Percentiles rank a stretch among this genome's conserved stretches.
Evolutionary conservation across 1,140 invertebrate genomes (phyloP).

Genomic region (Philotrypesis tridentata): DNA sequence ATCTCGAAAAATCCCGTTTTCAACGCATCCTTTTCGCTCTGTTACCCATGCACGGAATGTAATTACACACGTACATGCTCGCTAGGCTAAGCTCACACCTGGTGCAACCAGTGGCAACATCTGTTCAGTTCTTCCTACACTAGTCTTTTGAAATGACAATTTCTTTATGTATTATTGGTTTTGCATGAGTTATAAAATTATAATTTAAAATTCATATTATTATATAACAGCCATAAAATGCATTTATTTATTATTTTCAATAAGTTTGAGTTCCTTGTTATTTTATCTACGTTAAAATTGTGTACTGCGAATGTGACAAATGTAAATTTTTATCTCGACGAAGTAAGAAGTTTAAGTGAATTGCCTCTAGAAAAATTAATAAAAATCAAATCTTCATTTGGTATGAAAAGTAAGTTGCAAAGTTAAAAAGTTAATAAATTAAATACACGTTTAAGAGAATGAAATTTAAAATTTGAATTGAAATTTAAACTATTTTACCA

Average conservation of each 20-base stretch:
- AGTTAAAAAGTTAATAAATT: not conserved
- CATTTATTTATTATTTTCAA: not conserved
- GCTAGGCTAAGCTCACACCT: not conserved
- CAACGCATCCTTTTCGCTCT: conserved; percentile 57
- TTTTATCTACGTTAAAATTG: not conserved
- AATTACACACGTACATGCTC: conserved; percentile 1
- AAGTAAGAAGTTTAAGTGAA: conserved; percentile 74
- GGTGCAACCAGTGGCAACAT: not conserved
- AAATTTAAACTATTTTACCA: too few relatives aligned
- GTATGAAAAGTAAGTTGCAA: conserved; percentile 36
- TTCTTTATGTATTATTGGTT: not conserved
- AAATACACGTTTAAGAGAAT: not conserved
- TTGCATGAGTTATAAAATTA: not conserved
- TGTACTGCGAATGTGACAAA: not conserved
- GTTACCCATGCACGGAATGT: conserved; percentile 60
- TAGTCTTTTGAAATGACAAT: not conserved
- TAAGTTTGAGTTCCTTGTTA: not conserved
- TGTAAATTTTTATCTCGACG: conserved; percentile 60
- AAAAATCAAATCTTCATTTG: conserved; percentile 68
- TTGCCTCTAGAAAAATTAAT: conserved; percentile 73
- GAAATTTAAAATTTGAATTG: too few relatives aligned
- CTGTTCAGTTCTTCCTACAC: not conserved
- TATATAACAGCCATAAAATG: not conserved
- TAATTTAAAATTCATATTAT: not conserved
- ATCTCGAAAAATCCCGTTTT: conserved; percentile 30